Conservation (phyloP, 2,888 invertebrate species). For the Zhengitettix transpicula region DNA sequence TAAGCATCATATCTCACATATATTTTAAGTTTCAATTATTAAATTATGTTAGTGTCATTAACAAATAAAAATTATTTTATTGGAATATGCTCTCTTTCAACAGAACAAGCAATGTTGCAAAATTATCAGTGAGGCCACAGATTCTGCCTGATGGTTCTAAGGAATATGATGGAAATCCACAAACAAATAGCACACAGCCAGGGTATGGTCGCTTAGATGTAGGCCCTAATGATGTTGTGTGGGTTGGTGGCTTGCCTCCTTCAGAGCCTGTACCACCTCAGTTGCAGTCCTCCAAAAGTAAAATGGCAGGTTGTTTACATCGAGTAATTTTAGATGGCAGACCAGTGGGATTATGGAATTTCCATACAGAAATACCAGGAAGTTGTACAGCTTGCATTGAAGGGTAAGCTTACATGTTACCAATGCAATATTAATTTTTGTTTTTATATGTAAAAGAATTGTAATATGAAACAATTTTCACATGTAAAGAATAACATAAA, state of each 20-base stretch:
- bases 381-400: constrained; percentile 64
- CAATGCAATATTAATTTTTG: too few species aligned
- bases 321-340: constrained; percentile 60
- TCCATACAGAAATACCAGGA: constrained; percentile 42
- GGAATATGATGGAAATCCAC: constrained; percentile 22
- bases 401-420: constrained; percentile 32
- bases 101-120: constrained; percentile 50
- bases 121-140: constrained; percentile 44
- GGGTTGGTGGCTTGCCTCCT: constrained; percentile 33
- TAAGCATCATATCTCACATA: too few species aligned
- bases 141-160: constrained; percentile 28
- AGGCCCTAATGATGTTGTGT: constrained; percentile 28
- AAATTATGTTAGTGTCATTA: too few species aligned
- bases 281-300: constrained; percentile 22
- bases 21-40: too few species aligned
- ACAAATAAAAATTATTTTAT: too few species aligned
- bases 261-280: constrained; percentile 4
- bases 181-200: constrained; percentile 33
- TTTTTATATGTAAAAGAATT: too few species aligned
- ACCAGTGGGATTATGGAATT: constrained; percentile 79
- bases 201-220: constrained; percentile 41
- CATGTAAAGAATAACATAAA: too few species aligned
- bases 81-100: constrained; percentile 5
- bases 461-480: too few species aligned
- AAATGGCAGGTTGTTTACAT: constrained; percentile 65